Evolutionary conservation across 2,888 invertebrate genomes (phyloP), one percentile per base, ranked within the genome.

Genomic region (Ectropis crepuscularia): DNA sequence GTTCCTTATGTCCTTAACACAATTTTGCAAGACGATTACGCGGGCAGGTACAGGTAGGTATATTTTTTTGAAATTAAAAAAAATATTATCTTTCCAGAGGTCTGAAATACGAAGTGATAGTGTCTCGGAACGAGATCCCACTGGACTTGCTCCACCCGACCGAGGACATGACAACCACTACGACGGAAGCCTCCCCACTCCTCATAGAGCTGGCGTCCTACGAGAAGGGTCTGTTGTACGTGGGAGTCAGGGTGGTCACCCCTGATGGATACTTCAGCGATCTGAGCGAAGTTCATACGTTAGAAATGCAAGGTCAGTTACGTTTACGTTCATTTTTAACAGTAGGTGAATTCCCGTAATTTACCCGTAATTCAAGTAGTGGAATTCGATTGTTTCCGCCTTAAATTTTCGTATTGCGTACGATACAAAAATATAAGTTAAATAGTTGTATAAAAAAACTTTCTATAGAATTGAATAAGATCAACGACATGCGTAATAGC

Each of bases 221-320:
- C 0, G 38, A 57, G 1, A 51, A 60, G 7, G 90, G 93, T 0
- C 92, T 94, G 7, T 83, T 94, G 71, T 96, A 95, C 75, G 95
- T 96, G 66, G 95, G 95, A 36, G 95, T 96, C 0, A 89, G 95
- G 42, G 82, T 94, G 0, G 90, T 94, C 58, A 94, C 95, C 0
- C 82, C 89, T 0, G 93, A 94, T 1, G 96, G 96, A 0, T 95
- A 95, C 77, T 92, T 81, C 67, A 96, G 96, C 65, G 81, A 93
- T 16, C 78, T 95, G 38, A 95, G 96, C 43, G 95, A 96, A 81
- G 89, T 94, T 6, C 88, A 93, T 47, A 86, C 88, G 0, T 71
- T 92, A 42, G 71, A 70, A 9, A 87, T 91, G 83, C 78, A 84
- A 55, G 86, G 92, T 92, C 5, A 76, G 93, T 88, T 48, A 62